Base-by-base conservation (phyloP, 2,888 invertebrate species). In the Tenthredo notha region DNA sequence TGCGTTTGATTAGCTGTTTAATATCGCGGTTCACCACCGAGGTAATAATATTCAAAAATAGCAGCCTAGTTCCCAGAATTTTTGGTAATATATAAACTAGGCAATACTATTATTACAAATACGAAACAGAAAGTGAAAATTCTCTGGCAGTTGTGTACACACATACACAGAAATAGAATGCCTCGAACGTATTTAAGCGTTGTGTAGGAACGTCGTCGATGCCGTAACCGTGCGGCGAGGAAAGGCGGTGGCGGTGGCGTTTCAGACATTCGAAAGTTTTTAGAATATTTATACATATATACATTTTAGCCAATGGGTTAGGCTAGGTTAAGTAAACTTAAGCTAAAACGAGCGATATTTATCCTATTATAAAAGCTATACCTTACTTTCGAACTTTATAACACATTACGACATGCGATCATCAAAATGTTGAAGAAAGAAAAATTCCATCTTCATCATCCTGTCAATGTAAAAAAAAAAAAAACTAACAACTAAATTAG, bases 191-290 rank as follows among this genome's bases (percentile, higher is more conserved):
- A 43, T n/a, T 75, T 43, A 25, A 21, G 9, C 21, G 47, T 33
- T 33, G 7, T 2, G 43, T 33, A 29, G 54, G 61, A 61, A 25
- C 61, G 61, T 61, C 40, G 7, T 61, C 21, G 37, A 80, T 80
- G 58, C 61, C 80, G 80, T 80, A 80, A 80, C 61, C 25, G 61
- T 58, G 47, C 21, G 43, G 18, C 25, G 15, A 29, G 75, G 47
- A 47, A 77, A 25, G 54, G n/a, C 54, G 54, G n/a, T 15, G 54
- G n/a, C 54, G 54, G n/a, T 15, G 47, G n/a, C 54, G 54, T 15
- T 67, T 33, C 67, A 67, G 33, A 67, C 80, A 61, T 80, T 80
- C 80, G 80, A 80, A 80, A 80, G 80, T 80, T 80, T 80, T 80
- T 61, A 25, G 40, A 80, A 80, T 80, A 77, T 54, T 15, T 12